These are phyloP conservation scores for Agrochola litura DNA, from an alignment of 2,888 invertebrate species.

Conservation along the genomic window DNA sequence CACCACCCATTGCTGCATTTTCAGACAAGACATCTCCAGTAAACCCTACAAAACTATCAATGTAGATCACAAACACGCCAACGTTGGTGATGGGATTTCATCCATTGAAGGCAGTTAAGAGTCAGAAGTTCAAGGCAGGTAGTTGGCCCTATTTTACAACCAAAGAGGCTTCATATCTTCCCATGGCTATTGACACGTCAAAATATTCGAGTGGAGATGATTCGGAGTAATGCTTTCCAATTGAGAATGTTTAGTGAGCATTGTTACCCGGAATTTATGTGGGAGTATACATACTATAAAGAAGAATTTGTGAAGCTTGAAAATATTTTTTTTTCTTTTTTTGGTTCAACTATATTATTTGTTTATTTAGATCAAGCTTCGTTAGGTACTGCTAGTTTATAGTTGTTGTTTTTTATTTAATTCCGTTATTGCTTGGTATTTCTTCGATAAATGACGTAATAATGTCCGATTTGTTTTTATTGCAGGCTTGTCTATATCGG, in stretches of 20 bases:
- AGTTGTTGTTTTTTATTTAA: background rate
- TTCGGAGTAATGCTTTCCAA: conserved; percentile 47
- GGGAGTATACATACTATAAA: background rate
- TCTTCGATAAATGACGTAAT: background rate
- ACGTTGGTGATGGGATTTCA: conserved; percentile 24
- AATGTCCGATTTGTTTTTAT: background rate
- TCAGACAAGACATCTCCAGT: background rate
- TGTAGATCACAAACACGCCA: conserved; percentile 26
- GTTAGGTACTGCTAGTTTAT: background rate
- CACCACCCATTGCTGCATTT: conserved; percentile 19
- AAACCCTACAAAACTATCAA: conserved; percentile 13
- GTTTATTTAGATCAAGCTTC: background rate
- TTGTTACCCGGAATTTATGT: conserved; percentile 53
- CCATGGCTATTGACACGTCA: conserved; percentile 59
- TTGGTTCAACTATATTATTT: background rate
- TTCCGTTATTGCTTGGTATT: background rate
- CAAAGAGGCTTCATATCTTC: conserved; percentile 62
- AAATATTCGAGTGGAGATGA: conserved; percentile 55
- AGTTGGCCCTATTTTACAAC: conserved; percentile 56
- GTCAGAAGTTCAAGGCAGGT: conserved; percentile 71
- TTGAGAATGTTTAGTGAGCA: conserved; percentile 40
- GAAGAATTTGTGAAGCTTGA: conserved; percentile 13
- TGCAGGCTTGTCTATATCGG: background rate
- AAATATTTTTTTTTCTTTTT: conserved; percentile 10
- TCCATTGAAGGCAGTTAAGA: too few species aligned